Evolutionary conservation across 2,113 vertebrate species (phyloP).

Genomic region (Smithornis capensis): DNA sequence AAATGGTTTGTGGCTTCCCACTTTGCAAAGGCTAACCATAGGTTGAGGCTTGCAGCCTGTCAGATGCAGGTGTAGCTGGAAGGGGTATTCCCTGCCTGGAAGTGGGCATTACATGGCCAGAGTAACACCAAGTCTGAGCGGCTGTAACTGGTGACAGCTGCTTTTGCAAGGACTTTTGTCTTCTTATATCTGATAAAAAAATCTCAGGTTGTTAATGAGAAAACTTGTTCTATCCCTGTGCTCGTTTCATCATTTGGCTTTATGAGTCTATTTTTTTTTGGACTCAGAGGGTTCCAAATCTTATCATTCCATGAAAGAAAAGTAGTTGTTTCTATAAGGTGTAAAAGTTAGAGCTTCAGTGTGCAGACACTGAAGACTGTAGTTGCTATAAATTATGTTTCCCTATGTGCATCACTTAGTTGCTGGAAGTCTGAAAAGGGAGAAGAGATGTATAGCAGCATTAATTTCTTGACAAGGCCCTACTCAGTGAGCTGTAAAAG

Average conservation of each 20-base stretch:
- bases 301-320: not conserved
- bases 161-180: not conserved
- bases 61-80: not conserved
- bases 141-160: not conserved
- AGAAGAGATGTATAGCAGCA: not conserved
- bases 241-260: not conserved
- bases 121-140: not conserved
- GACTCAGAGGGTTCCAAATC: not conserved
- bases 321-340: not conserved
- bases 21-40: not conserved
- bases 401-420: not conserved
- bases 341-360: not conserved
- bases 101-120: not conserved
- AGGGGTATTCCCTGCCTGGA: not conserved
- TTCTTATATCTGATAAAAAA: not conserved
- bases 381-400: not conserved
- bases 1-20: not conserved
- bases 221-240: not conserved
- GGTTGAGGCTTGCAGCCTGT: not conserved
- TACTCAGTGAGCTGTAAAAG: not conserved
- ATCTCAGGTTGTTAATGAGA: not conserved
- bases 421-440: not conserved
- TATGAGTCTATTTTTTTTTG: not conserved
- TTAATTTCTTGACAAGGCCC: constrained; percentile 11
- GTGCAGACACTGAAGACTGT: not conserved